Conservation (phyloP, 2,888 invertebrate genomes). For the Aphodius sticticus region DNA sequence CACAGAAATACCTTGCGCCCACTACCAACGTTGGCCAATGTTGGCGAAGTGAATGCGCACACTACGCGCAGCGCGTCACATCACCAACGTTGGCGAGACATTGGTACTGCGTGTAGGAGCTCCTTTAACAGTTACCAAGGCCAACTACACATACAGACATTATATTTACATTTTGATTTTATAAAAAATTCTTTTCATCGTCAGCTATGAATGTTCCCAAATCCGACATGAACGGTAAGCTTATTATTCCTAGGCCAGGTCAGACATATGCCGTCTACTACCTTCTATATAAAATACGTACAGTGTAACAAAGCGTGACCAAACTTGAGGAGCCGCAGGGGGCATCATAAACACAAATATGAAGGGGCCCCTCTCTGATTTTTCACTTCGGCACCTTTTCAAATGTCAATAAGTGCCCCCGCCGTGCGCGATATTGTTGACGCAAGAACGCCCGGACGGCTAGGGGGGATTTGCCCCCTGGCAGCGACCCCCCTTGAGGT, state of each 20-base stretch:
- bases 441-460: slow-evolving; percentile 34
- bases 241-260: slow-evolving; percentile 53
- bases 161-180: slow-evolving; percentile 29
- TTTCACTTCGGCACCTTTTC: slow-evolving; percentile 41
- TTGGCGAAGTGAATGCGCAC: too few species aligned
- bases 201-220: slow-evolving; percentile 28
- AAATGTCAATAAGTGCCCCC: slow-evolving; percentile 39
- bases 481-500: slow-evolving; percentile 47
- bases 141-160: slow-evolving; percentile 12
- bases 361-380: slow-evolving; percentile 38
- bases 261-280: slow-evolving; percentile 53
- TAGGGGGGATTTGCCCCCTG: slow-evolving; percentile 44
- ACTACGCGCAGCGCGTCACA: too few species aligned
- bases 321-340: slow-evolving; percentile 57
- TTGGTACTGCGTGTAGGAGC: too few species aligned
- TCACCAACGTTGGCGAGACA: too few species aligned
- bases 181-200: slow-evolving; percentile 32
- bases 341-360: slow-evolving; percentile 60
- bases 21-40: too few species aligned
- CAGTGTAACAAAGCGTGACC: slow-evolving; percentile 58
- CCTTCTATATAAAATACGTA: slow-evolving; percentile 42
- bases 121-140: too few species aligned
- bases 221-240: slow-evolving; percentile 44
- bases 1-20: too few species aligned
- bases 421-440: slow-evolving; percentile 36